Evolutionary conservation across 2,113 vertebrate genomes (phyloP).

Genomic region (Grus americana): DNA sequence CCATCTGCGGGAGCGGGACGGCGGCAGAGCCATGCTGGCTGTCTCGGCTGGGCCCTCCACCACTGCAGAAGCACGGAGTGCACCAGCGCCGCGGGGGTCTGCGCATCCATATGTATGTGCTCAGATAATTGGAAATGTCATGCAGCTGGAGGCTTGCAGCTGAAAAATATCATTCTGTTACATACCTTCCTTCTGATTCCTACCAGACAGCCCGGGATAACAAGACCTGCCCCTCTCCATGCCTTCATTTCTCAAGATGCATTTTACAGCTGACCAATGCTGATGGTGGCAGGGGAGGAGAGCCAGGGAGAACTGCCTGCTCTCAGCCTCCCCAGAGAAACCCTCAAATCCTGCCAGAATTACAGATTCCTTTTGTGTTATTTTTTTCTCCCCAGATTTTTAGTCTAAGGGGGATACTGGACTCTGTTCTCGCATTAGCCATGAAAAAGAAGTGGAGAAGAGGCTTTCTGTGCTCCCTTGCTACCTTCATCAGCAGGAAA

Average conservation of each 20-base stretch:
- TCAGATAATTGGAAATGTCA: not conserved
- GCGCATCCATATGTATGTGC: not conserved
- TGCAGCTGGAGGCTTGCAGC: not conserved
- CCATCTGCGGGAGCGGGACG: rapidly evolving
- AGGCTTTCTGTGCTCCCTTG: conserved; percentile 63
- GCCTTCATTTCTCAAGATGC: not conserved
- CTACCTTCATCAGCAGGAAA: conserved; percentile 73
- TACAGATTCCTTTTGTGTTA: not conserved
- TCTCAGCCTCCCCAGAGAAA: not conserved
- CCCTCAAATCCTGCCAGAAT: not conserved
- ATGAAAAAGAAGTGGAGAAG: conserved; percentile 69
- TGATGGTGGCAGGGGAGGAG: not conserved
- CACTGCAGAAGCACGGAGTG: rapidly evolving
- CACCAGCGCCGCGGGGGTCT: rapidly evolving
- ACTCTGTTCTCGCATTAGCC: not conserved
- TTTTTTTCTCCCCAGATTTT: not conserved
- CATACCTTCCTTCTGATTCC: not conserved
- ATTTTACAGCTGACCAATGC: not conserved
- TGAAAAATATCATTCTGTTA: not conserved
- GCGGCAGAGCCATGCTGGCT: rapidly evolving
- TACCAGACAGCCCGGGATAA: not conserved
- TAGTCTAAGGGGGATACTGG: conserved; percentile 34
- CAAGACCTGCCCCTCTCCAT: not conserved
- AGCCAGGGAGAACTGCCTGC: rapidly evolving
- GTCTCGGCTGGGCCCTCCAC: rapidly evolving